Base-by-base conservation (phyloP, 2,888 invertebrate genomes). In the Halocaridina rubra region DNA sequence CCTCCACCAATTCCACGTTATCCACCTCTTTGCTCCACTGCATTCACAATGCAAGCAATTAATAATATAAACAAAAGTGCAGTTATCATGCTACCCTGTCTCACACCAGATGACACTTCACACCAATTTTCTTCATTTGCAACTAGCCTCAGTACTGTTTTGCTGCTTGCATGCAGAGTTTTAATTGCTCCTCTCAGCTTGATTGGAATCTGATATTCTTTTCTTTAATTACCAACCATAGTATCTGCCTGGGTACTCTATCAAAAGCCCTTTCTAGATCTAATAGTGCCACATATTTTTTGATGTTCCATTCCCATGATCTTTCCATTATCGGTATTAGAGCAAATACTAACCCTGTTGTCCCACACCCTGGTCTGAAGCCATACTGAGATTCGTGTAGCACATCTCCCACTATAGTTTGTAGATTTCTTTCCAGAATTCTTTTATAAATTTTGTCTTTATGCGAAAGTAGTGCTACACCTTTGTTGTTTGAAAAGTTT, bases 191-290 rank as follows among this genome's bases (percentile, higher is more conserved):
- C 29, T 27, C 22, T 69, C 69, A 69, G 22, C 16, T 3, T 69
- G 4, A 22, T 22, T 29, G 69, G 69, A 19, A 69, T 69, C 27
- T 10, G 5, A 69, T 69, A 29, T 69, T 69, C 69, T 10, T 5
- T 30, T 69, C 27, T 29, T 30, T 24, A 27, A 69, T 5, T 69
- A 30, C 69, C 22, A 29, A 29, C 69, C 27, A 69, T 27, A 69
- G 27, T 30, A 29, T 30, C 29, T 69, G 24, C 29, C 69, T 69
- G 10, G 64, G 64, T 22, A 64, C 64, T 64, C 8, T 10, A 30
- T 69, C 69, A 69, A 69, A 69, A 29, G 69, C 69, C 22, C 29
- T 69, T 29, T 29, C 69, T 29, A 69, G 69, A 10, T 69, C 69
- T 30, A 69, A 24, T 3, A 69, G 29, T 3, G 27, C 69, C 29